These are phyloP conservation scores for Conchocele bisecta DNA, from an alignment of 2,888 invertebrate species.

Conservation along the genomic window DNA sequence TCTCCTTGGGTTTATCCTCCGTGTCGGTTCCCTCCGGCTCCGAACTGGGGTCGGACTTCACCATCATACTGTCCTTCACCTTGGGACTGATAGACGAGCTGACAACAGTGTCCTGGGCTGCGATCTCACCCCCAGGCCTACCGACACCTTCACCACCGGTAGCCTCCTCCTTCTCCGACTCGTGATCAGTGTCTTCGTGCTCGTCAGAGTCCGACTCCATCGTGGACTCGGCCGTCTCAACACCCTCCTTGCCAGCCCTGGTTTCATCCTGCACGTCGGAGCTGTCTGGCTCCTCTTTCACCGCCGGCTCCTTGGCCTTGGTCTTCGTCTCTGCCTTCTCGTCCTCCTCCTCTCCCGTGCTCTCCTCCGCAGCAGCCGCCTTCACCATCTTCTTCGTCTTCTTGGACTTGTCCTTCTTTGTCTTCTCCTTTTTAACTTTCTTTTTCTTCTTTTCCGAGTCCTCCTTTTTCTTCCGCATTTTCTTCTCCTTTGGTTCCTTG, in stretches of 20 bases:
- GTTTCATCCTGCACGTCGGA: slow-evolving; percentile 83
- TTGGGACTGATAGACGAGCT: background rate
- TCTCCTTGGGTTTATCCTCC: slow-evolving; percentile 19
- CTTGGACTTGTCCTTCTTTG: slow-evolving; percentile 77
- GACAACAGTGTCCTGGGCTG: slow-evolving; percentile 1
- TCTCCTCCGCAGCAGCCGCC: slow-evolving; percentile 47
- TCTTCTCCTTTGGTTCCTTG: slow-evolving; percentile 83
- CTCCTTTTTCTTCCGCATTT: slow-evolving; percentile 77
- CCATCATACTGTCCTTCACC: background rate
- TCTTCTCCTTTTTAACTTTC: slow-evolving; percentile 83
- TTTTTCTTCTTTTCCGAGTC: slow-evolving; percentile 78
- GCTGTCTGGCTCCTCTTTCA: slow-evolving; percentile 75
- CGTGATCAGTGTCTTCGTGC: slow-evolving; percentile 18
- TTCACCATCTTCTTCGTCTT: slow-evolving; percentile 54
- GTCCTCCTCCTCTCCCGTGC: slow-evolving; percentile 41
- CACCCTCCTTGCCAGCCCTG: slow-evolving; percentile 8
- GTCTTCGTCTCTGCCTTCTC: slow-evolving; percentile 41
- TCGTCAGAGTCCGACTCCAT: slow-evolving; percentile 36
- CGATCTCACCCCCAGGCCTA: slow-evolving; percentile 3
- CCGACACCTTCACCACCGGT: slow-evolving; percentile 17
- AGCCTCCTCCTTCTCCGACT: slow-evolving; percentile 15
- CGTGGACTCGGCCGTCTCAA: no score
- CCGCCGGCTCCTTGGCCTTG: slow-evolving; percentile 50
- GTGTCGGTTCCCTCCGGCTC: slow-evolving; percentile 24
- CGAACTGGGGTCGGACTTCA: background rate